These are phyloP conservation scores for Chaitophorus viminalis DNA, from an alignment of 2,888 invertebrate species.

Conservation along the genomic window DNA sequence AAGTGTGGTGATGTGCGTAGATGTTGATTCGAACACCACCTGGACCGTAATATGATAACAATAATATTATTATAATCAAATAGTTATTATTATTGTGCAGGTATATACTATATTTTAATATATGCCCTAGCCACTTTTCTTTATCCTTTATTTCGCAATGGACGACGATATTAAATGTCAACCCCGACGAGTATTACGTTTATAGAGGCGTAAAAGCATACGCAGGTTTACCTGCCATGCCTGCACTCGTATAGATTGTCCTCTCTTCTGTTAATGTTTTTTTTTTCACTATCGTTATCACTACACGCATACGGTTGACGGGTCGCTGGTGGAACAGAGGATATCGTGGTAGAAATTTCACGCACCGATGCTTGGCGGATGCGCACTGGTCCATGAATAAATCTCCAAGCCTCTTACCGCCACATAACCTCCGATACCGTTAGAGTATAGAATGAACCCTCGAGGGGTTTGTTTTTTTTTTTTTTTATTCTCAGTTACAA, in stretches of 20 bases:
- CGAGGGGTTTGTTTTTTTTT: conserved; percentile 13
- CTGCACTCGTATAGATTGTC: too few species aligned
- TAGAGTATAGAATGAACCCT: not conserved
- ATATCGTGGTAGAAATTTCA: not conserved
- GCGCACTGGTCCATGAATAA: conserved; percentile 42
- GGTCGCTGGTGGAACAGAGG: not conserved
- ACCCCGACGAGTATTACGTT: too few species aligned
- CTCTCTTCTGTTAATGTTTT: too few species aligned
- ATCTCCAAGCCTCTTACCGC: conserved; percentile 6
- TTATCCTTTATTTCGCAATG: not conserved
- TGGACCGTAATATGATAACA: not conserved
- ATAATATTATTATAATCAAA: not conserved
- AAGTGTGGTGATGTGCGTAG: not conserved
- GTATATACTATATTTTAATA: not conserved
- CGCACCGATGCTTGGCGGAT: conserved; percentile 9
- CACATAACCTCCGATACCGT: not conserved
- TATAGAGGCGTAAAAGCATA: too few species aligned
- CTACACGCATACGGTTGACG: not conserved
- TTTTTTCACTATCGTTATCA: not conserved
- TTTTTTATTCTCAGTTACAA: too few species aligned
- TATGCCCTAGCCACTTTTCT: not conserved
- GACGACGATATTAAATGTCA: not conserved
- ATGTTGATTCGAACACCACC: not conserved
- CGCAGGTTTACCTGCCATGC: too few species aligned
- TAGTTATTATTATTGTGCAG: too few species aligned